Base-by-base conservation (phyloP, 2,113 vertebrate genomes). In the Rhineura floridana region DNA sequence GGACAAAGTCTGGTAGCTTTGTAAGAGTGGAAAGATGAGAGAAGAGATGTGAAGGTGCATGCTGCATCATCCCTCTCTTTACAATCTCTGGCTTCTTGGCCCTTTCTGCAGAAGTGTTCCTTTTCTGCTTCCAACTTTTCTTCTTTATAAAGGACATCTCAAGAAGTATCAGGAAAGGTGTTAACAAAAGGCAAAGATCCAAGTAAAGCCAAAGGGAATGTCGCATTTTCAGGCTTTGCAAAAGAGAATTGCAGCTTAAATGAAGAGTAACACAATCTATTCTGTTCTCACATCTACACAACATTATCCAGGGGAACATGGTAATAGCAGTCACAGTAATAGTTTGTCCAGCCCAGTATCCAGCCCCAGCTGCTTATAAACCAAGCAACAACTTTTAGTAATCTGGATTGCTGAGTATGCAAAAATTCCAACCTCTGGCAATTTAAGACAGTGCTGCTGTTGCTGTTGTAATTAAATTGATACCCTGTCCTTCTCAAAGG, bases 161-260 rank as follows among this genome's bases (percentile, higher is more conserved):
- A 36, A 30, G 17, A 36, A 76, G 86, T 21, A 88, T 21, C 55
- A 52, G 90, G 92, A 82, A 83, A 88, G 52, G 59, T 87, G 91
- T 90, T 89, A 93, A 89, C 91, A 88, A 90, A 84, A 42, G 36
- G 52, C 33, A 86, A 81, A 90, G 63, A 70, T 92, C 85, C 88
- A 69, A 44, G 30, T 50, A n/a, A 83, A 91, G 88, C 88, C 93
- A 89, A 81, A 0, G 3, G 55, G 52, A 30, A 70, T 88, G 86
- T 88, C 88, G 36, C 62, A 23, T 87, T 90, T 93, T 90, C 81
- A 92, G 91, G 86, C 87, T 93, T 90, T 36, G 63, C 25, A 44
- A 62, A 81, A 87, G 93, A 93, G 87, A 88, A 92, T 78, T 81
- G 78, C 83, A 92, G 91, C 93, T 92, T 93, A 92, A 89, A 94